Base-by-base conservation (phyloP, 2,888 invertebrate genomes). In the Agrypnus murinus region DNA sequence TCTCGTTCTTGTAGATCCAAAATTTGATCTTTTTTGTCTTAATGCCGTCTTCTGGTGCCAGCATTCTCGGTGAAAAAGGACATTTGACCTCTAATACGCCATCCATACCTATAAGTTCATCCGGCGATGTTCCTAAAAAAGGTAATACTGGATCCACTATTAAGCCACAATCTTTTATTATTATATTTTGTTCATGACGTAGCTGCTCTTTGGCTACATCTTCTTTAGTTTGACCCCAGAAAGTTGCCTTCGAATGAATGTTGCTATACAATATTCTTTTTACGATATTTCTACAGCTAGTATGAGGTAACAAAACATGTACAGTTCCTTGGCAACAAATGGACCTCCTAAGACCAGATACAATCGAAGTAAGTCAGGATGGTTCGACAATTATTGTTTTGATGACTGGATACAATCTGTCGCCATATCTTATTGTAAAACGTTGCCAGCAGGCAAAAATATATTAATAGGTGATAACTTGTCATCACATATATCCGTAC, bases 341-440 rank as follows among this genome's bases (percentile, higher is more conserved):
- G 36, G 36, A 14, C 55, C 34, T 14, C 36, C 55, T 14, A n/a
- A 3, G 3, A 19, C 55, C 10, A 55, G 55, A 10, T 55, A 34
- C 55, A 55, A 55, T 55, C 55, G 36, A 5, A 34, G 34, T 12
- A 32, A 59, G 9, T 59, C 59, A n/a, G 59, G 38, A 4, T 59
- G 59, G 43, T 59, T 59, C 14, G 59, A 59, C 12, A 34, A 25
- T 12, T 34, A 59, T 31, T 40, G 9, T 19, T 59, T 59, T 12
- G 36, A 59, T 10, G 59, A 59, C 19, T 59, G 43, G 59, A n/a
- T n/a, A n/a, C n/a, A n/a, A n/a, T n/a, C n/a, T n/a, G n/a, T n/a
- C n/a, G n/a, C n/a, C n/a, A n/a, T n/a, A n/a, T n/a, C n/a, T n/a
- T n/a, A n/a, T n/a, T n/a, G n/a, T n/a, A n/a, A n/a, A n/a, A n/a